Conservation (phyloP, 2,113 vertebrate genomes). For the Microcebus jonahi region DNA sequence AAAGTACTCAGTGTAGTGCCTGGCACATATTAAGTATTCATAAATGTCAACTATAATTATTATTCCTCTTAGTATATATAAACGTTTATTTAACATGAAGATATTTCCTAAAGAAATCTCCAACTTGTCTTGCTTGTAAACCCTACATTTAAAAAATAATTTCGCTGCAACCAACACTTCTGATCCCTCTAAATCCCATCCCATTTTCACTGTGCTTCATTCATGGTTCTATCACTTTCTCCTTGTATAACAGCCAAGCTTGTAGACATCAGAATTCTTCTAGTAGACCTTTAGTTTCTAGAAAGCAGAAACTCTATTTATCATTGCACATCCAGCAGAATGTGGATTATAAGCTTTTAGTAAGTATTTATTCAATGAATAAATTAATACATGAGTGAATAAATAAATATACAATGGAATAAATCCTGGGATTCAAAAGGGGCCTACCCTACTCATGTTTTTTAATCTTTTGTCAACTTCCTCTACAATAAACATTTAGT, state of each 20-base stretch:
- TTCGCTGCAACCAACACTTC: not conserved
- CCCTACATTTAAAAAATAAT: not conserved
- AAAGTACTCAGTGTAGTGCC: not conserved
- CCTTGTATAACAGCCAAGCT: fast-evolving
- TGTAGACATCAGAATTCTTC: not conserved
- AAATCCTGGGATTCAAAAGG: not conserved
- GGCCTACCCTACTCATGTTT: not conserved
- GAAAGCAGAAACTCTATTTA: not conserved
- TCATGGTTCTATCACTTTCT: not conserved
- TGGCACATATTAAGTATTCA: not conserved
- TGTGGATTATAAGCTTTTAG: not conserved
- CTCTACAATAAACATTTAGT: not conserved
- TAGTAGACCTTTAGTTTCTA: not conserved
- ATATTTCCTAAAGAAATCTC: not conserved
- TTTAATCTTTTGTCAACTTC: not conserved
- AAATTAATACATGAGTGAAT: not conserved
- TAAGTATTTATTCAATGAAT: not conserved
- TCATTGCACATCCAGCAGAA: not conserved
- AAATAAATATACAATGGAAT: not conserved
- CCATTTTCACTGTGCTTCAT: not conserved
- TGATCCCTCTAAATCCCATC: not conserved
- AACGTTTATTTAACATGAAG: not conserved
- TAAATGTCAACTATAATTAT: not conserved
- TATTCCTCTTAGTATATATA: not conserved
- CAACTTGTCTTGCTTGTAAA: not conserved